Evolutionary conservation across 1,140 invertebrate genomes (phyloP).

Genomic region (Habropoda laboriosa): DNA sequence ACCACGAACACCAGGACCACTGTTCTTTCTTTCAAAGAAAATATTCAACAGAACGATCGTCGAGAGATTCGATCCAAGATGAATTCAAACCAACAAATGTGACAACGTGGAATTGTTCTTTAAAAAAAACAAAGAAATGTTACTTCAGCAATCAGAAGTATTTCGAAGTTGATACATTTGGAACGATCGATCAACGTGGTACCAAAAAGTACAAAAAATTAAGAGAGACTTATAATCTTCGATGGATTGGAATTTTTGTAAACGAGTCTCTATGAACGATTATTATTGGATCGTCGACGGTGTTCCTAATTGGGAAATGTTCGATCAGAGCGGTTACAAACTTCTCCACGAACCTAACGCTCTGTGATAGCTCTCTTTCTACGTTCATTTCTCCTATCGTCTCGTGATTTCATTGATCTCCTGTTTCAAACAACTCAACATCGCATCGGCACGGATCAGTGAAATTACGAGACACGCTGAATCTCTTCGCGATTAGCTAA

Average conservation of each 20-base stretch:
- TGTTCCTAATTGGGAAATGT: conserved; percentile 30
- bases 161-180: neutral
- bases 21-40: neutral
- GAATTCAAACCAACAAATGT: neutral
- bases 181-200: conserved; percentile 9
- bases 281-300: neutral
- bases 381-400: neutral
- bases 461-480: neutral
- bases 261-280: neutral
- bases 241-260: neutral
- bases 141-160: neutral
- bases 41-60: neutral
- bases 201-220: conserved; percentile 13
- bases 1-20: neutral
- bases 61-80: too few species aligned
- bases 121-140: neutral
- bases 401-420: conserved; percentile 15
- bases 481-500: neutral
- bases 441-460: neutral
- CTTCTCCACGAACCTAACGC: conserved; percentile 53
- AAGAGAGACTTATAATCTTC: neutral
- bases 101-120: neutral
- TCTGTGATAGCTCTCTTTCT: conserved; percentile 59
- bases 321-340: conserved; percentile 24
- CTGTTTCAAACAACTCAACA: neutral